These are phyloP conservation scores for Albula glossodonta DNA, from an alignment of 2,113 vertebrate species.

Conservation along the genomic window DNA sequence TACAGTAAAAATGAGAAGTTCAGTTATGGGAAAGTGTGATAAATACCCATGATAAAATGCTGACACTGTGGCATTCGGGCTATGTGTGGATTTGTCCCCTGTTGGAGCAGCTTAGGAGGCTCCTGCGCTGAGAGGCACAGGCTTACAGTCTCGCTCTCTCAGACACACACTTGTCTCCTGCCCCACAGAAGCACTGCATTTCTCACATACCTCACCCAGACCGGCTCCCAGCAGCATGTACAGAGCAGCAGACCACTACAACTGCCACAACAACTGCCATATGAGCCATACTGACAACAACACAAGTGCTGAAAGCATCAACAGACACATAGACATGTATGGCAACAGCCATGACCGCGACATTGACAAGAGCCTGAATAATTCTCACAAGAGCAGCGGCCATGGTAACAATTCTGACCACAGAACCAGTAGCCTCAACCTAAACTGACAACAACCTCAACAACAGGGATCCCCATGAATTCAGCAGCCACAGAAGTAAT, in stretches of 20 bases:
- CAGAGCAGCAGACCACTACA: background rate
- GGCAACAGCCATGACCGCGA: background rate
- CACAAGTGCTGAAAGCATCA: background rate
- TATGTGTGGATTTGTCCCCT: conserved; percentile 55
- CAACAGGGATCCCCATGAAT: background rate
- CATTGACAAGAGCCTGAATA: background rate
- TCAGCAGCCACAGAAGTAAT: background rate
- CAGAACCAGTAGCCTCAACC: background rate
- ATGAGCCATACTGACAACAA: background rate
- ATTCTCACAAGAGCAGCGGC: background rate
- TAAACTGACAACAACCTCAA: background rate
- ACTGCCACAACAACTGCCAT: background rate
- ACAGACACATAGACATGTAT: background rate
- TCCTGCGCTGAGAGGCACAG: conserved; percentile 33
- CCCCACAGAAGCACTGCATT: conserved; percentile 37
- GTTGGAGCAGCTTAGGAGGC: conserved; percentile 48
- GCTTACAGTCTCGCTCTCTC: background rate
- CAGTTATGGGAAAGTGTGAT: conserved; percentile 58
- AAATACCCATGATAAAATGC: conserved; percentile 65
- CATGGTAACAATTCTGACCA: background rate
- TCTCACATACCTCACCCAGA: conserved; percentile 49
- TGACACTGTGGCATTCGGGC: conserved; percentile 53
- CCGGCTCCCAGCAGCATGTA: background rate
- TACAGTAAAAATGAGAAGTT: conserved; percentile 2
- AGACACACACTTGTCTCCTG: conserved; percentile 2